phyloP scores from a whole-genome alignment of 1,140 invertebrate genomes.

The Marisa cornuarietis region DNA sequence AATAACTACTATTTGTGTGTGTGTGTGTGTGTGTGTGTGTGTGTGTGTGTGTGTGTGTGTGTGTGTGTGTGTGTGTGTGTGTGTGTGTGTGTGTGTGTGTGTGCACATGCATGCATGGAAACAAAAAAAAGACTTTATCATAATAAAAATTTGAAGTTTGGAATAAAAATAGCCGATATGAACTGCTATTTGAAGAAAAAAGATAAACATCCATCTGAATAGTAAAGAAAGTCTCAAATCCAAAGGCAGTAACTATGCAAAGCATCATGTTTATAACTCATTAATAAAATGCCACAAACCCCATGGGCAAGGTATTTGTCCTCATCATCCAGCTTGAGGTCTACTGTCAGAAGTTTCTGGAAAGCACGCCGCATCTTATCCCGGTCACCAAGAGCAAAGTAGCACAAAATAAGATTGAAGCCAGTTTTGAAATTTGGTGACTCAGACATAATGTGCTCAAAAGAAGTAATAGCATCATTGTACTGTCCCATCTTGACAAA shows the following conservation, averaged over 20 bases:
- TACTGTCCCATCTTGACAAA: constrained; percentile 96
- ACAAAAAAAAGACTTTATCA: too few species aligned
- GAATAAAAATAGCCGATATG: too few species aligned
- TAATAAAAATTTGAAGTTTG: too few species aligned
- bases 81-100: too few species aligned
- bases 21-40: too few species aligned
- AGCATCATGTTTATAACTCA: background rate
- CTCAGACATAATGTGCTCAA: constrained; percentile 98
- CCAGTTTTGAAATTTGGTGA: constrained; percentile 88
- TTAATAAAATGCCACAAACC: constrained; percentile 44
- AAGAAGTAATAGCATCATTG: constrained; percentile 92
- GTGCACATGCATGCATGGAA: too few species aligned
- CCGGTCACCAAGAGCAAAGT: constrained; percentile 90
- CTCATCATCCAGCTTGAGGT: constrained; percentile 84
- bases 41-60: too few species aligned
- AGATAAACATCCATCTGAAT: background rate
- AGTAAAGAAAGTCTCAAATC: background rate
- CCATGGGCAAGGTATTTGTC: constrained; percentile 75
- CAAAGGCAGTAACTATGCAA: background rate
- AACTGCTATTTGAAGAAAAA: too few species aligned
- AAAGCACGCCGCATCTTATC: constrained; percentile 96
- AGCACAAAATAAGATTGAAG: constrained; percentile 91
- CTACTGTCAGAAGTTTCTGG: constrained; percentile 87
- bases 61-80: too few species aligned
- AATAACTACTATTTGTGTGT: too few species aligned